Conservation (phyloP, 2,113 vertebrate species). For the Xenus cinereus region DNA sequence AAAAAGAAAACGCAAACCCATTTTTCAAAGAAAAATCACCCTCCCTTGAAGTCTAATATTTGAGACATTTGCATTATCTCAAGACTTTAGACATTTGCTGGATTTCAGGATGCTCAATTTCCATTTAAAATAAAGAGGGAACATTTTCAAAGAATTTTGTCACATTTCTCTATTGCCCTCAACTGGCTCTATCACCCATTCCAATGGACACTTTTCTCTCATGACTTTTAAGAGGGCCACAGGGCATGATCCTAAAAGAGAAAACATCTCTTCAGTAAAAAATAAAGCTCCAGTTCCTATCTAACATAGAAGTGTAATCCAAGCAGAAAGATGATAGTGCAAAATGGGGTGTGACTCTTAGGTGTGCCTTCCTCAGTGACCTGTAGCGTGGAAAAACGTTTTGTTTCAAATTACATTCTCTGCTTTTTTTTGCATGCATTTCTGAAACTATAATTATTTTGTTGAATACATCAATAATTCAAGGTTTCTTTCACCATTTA, state of each 20-base stretch:
- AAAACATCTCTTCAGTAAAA: background rate
- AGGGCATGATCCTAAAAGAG: background rate
- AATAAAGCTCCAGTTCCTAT: background rate
- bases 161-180: background rate
- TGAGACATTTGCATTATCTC: background rate
- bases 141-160: background rate
- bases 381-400: background rate
- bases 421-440: background rate
- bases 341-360: background rate
- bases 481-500: background rate
- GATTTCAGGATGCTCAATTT: background rate
- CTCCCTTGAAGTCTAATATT: background rate
- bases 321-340: background rate
- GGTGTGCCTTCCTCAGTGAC: background rate
- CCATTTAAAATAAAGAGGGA: background rate
- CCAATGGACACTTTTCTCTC: background rate
- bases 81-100: background rate
- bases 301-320: background rate
- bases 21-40: background rate
- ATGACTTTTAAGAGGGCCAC: background rate
- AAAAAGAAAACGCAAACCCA: background rate
- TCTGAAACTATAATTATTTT: background rate
- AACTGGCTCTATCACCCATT: background rate
- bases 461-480: background rate
- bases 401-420: background rate